Conservation (phyloP, 2,797 vertebrate genomes). For the Rousettus madagascariensis region DNA sequence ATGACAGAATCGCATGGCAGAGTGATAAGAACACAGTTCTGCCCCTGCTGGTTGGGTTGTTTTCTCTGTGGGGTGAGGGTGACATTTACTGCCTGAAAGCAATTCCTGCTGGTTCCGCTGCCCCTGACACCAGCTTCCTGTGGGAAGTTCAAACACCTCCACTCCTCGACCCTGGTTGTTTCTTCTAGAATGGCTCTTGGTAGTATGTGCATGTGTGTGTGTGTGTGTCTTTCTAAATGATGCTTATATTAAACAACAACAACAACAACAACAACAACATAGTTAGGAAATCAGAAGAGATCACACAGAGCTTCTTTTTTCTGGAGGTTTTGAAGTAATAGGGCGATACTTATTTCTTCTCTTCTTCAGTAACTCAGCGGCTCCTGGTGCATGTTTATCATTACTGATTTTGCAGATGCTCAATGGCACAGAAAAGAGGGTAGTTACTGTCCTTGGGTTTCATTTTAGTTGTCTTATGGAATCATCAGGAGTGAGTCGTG, state of each 20-base stretch:
- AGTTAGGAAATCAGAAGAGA: conserved; percentile 56
- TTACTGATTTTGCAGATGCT: conserved; percentile 53
- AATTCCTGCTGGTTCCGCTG: not conserved
- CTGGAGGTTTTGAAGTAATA: conserved; percentile 59
- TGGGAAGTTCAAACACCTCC: not conserved
- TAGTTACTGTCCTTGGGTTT: not conserved
- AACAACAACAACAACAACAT: not conserved
- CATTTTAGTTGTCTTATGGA: not conserved
- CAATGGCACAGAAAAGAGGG: not conserved
- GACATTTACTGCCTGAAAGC: conserved; percentile 1
- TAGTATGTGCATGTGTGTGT: not conserved
- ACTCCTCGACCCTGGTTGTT: not conserved
- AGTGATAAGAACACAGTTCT: not conserved
- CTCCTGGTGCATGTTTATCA: conserved; percentile 12
- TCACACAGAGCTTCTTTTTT: conserved; percentile 70
- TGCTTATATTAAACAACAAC: conserved; percentile 63
- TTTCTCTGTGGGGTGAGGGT: conserved; percentile 13
- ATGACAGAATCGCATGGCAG: not conserved
- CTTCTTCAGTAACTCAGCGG: conserved; percentile 56
- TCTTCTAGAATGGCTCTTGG: conserved; percentile 43
- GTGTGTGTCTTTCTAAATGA: not conserved
- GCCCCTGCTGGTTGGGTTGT: not conserved
- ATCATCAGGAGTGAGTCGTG: not conserved
- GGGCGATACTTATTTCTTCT: conserved; percentile 62
- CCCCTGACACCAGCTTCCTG: conserved; percentile 8